phyloP scores from a whole-genome alignment of 2,797 vertebrate species.

The Hipposideros larvatus region DNA sequence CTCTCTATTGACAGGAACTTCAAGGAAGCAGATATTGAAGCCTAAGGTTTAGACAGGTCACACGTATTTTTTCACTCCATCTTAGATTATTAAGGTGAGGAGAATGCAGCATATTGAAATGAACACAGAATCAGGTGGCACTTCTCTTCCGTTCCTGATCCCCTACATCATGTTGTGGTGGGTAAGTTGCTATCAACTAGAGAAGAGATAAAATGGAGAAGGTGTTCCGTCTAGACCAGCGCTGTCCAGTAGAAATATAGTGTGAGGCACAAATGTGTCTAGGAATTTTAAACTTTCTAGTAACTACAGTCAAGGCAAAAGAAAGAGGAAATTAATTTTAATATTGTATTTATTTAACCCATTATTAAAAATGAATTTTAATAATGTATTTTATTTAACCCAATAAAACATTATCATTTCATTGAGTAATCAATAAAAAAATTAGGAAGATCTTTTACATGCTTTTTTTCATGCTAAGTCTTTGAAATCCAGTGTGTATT shows the following conservation, averaged over 20 bases:
- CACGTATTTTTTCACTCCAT: neutral
- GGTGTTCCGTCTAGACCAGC: too few relatives aligned
- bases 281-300: neutral
- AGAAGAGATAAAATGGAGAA: neutral
- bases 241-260: neutral
- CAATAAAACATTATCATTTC: neutral
- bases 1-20: constrained; percentile 17
- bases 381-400: neutral
- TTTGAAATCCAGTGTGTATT: neutral
- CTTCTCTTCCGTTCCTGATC: neutral
- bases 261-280: neutral
- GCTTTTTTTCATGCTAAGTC: neutral
- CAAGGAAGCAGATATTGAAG: constrained; percentile 55
- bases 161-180: neutral
- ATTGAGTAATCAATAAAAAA: neutral
- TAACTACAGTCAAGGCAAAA: neutral
- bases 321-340: neutral
- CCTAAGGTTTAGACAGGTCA: neutral
- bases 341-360: too few relatives aligned
- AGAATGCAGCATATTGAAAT: neutral
- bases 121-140: neutral
- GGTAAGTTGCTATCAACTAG: neutral
- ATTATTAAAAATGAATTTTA: neutral
- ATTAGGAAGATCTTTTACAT: neutral
- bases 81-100: neutral